Conservation (phyloP, 2,797 vertebrate species). For the Euthynnus affinis region DNA sequence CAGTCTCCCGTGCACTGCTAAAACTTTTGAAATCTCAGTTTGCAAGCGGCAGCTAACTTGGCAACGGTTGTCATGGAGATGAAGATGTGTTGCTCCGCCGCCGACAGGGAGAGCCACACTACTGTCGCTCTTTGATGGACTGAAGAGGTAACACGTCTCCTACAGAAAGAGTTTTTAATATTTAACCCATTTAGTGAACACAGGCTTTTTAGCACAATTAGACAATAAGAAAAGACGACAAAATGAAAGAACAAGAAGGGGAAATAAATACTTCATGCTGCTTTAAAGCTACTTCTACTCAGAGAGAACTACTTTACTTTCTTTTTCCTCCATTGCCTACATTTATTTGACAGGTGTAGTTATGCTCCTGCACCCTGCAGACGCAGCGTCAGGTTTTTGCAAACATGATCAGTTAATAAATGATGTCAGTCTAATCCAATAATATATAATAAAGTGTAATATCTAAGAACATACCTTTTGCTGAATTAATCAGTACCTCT, state of each 20-base stretch:
- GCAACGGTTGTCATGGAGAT: conserved; percentile 77
- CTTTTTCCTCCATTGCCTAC: neutral
- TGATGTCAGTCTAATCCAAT: neutral
- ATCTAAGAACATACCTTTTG: neutral
- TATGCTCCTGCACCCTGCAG: no score
- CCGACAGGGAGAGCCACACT: neutral
- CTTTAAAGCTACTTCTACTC: no score
- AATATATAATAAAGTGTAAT: neutral
- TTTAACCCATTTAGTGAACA: neutral
- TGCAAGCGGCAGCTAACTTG: conserved; percentile 23
- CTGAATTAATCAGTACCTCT: neutral
- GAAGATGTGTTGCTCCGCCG: neutral
- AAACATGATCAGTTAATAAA: no score
- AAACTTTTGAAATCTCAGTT: conserved; percentile 65
- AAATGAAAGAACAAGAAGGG: neutral
- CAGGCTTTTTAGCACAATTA: no score
- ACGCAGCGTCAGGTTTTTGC: no score
- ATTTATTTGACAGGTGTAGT: neutral
- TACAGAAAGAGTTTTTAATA: neutral
- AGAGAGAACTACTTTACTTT: neutral
- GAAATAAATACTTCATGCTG: no score
- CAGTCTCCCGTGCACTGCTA: neutral
- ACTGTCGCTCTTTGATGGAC: neutral
- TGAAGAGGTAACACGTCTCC: neutral
- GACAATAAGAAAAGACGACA: neutral